phyloP scores from a whole-genome alignment of 2,797 vertebrate species.

The Dallia pectoralis region DNA sequence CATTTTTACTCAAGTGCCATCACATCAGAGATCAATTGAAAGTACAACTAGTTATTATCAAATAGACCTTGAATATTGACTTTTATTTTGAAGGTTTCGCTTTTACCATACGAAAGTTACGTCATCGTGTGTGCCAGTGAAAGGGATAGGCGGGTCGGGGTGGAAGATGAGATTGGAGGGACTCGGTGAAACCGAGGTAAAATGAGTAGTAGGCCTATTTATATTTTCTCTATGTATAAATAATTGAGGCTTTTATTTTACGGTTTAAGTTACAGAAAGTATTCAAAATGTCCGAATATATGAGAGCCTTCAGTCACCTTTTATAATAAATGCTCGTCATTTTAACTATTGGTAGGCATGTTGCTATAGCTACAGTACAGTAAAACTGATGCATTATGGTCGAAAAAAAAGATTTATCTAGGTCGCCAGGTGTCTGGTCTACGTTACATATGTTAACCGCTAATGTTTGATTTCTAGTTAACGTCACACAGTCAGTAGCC shows the following conservation, averaged over 20 bases:
- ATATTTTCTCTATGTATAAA: not conserved
- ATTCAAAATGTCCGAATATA: not conserved
- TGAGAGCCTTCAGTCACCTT: not conserved
- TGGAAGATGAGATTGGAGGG: constrained; percentile 54
- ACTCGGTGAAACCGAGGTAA: constrained; percentile 75
- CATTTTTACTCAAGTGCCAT: too few species aligned
- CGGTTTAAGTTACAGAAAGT: not conserved
- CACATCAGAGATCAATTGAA: too few species aligned
- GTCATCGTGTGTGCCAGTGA: too few species aligned
- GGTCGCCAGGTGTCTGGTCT: too few species aligned
- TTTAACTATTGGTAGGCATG: constrained; percentile 3
- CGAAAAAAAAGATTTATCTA: too few species aligned
- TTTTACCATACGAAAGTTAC: too few species aligned
- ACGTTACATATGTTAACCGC: too few species aligned
- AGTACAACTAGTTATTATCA: too few species aligned
- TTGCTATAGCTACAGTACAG: too few species aligned
- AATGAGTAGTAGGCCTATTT: constrained; percentile 41
- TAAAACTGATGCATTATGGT: too few species aligned
- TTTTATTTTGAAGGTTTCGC: too few species aligned
- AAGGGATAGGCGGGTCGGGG: constrained; percentile 73
- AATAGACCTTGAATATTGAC: too few species aligned
- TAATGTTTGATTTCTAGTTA: not conserved
- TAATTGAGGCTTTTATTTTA: not conserved
- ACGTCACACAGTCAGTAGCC: not conserved
- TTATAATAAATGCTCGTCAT: not conserved